Percentiles rank a stretch among this genome's conserved stretches.
phyloP scores from a whole-genome alignment of 2,888 invertebrate genomes.

The Drosophila nr. medialis region DNA sequence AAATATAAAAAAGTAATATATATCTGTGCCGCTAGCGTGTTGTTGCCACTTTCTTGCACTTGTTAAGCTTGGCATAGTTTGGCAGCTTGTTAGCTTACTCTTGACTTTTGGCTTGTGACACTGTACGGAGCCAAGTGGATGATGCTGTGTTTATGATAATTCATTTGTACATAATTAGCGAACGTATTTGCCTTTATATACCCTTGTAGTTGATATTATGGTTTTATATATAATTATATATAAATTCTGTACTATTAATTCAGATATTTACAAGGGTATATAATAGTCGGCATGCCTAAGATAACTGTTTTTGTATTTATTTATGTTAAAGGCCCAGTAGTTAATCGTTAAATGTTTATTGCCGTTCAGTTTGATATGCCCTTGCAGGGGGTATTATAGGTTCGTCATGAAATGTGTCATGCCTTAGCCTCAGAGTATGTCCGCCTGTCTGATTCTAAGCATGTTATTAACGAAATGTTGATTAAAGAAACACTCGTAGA shows the following conservation, averaged over 20 bases:
- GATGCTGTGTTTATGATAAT: constrained; percentile 18
- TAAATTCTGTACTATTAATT: no score
- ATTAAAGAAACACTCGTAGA: not conserved
- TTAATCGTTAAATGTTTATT: not conserved
- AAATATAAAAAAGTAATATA: not conserved
- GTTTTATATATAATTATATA: no score
- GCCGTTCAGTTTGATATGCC: not conserved
- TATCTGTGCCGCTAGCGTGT: not conserved
- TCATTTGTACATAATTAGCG: constrained; percentile 2
- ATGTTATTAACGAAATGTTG: no score
- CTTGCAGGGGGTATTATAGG: not conserved
- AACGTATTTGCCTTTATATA: not conserved
- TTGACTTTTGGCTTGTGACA: constrained; percentile 33
- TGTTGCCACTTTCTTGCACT: not conserved
- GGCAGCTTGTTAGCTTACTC: not conserved
- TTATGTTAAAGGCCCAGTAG: not conserved
- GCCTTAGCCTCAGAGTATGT: no score
- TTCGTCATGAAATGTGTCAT: not conserved
- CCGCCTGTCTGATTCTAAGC: not conserved
- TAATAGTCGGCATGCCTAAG: not conserved
- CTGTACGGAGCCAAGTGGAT: constrained; percentile 32
- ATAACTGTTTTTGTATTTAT: not conserved
- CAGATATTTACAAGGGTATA: not conserved
- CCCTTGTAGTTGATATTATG: not conserved
- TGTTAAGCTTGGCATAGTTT: not conserved